Evolutionary conservation across 2,113 vertebrate genomes (phyloP).

Genomic region (Myocastor coypus): DNA sequence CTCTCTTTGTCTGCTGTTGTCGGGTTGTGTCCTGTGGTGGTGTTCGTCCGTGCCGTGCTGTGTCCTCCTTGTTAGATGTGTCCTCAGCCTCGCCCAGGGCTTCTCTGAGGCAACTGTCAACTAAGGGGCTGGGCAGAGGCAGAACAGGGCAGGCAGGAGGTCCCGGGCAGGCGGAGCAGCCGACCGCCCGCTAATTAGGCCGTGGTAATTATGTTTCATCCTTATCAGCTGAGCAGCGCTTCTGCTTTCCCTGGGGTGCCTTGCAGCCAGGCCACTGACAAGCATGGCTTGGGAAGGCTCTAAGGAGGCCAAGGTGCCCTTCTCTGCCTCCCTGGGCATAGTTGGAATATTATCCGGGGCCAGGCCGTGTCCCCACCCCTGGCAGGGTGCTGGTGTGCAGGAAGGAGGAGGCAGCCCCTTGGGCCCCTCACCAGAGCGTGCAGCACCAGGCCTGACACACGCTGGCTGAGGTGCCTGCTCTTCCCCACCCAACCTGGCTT

Average conservation of each 20-base stretch:
- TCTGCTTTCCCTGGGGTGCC: conserved; percentile 12
- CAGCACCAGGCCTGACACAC: not conserved
- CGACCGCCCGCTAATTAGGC: conserved; percentile 34
- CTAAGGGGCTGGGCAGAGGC: conserved; percentile 42
- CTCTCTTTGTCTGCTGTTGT: conserved; percentile 85
- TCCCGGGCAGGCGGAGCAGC: not conserved
- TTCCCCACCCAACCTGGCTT: not conserved
- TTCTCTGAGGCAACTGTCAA: conserved; percentile 69
- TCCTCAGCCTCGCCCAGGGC: conserved; percentile 74
- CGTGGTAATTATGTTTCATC: not conserved
- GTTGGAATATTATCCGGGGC: too few relatives aligned
- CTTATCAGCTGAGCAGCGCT: not conserved
- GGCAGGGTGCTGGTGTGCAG: accelerated
- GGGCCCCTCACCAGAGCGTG: accelerated
- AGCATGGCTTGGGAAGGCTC: not conserved
- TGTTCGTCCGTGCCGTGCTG: conserved; percentile 84
- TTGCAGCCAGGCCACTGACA: not conserved
- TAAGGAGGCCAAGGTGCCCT: conserved; percentile 28
- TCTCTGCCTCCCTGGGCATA: not conserved
- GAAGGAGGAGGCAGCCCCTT: not conserved
- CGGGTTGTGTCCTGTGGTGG: conserved; percentile 83
- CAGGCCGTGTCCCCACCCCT: not conserved
- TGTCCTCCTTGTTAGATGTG: conserved; percentile 81
- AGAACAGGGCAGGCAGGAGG: not conserved
- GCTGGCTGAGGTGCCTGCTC: not conserved